phyloP scores from a whole-genome alignment of 2,113 vertebrate genomes.

The Pristiophorus japonicus region DNA sequence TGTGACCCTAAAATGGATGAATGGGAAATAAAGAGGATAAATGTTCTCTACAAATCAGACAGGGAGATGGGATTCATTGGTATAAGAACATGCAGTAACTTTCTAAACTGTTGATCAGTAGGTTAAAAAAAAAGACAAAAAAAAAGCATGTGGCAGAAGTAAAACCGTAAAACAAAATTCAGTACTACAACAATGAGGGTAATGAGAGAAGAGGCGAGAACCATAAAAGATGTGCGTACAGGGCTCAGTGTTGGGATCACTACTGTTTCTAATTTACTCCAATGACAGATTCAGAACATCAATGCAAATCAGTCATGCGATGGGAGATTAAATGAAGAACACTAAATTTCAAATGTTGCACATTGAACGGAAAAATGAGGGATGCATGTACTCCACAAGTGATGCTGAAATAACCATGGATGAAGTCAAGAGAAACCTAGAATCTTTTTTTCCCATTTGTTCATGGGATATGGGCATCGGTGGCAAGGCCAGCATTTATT shows the following conservation, averaged over 20 bases:
- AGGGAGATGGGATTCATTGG: too few species aligned
- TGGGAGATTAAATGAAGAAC: too few species aligned
- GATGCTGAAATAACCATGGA: background rate
- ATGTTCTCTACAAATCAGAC: too few species aligned
- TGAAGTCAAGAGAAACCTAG: background rate
- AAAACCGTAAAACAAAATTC: background rate
- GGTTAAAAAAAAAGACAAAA: background rate
- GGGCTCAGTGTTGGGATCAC: background rate
- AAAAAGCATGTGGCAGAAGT: background rate
- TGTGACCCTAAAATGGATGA: too few species aligned
- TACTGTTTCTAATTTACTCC: background rate
- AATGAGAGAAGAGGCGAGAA: background rate
- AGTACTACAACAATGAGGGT: background rate
- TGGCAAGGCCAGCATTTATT: too few species aligned
- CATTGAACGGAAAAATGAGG: background rate
- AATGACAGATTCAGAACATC: background rate
- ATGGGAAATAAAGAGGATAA: too few species aligned
- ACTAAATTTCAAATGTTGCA: background rate
- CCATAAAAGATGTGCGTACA: background rate
- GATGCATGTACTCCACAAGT: background rate
- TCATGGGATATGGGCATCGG: too few species aligned
- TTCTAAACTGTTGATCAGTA: background rate
- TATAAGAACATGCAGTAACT: background rate
- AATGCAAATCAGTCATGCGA: background rate
- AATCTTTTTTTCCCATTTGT: too few species aligned